Base-by-base conservation (phyloP, 2,797 vertebrate species). In the Silurus aristotelis region DNA sequence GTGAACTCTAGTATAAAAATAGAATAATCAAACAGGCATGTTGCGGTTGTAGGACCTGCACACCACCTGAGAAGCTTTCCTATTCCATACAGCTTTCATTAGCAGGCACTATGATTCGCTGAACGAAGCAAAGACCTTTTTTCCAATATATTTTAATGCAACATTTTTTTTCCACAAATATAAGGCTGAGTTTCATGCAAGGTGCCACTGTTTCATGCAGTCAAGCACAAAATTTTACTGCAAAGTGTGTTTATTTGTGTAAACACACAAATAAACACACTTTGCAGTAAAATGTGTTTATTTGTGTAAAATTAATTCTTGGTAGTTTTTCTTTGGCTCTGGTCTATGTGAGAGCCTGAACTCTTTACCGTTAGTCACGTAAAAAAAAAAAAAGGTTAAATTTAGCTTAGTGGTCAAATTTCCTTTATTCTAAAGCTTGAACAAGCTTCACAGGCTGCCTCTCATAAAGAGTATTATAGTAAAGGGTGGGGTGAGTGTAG, bases 401-500 rank as follows among this genome's bases (percentile, higher is more conserved):
- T 60, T 38, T 58, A 60, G 55, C 55, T 61, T 60, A 61, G 19
- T 6, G 19, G 17, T 43, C 20, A 78, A 43, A 20, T 15, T 76
- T 19, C 52, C n/a, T 76, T 77, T 75, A 75, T 60, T 60, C 27
- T 22, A 77, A 78, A 43, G 58, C 19, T 38, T 12, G 19, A 77
- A 60, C 10, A 38, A 60, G 5, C 12, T 61, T n/a, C 12, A 61
- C 56, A 43, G 56, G 12, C 58, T 78, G 19, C 76, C 12, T 78
- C 31, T 27, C 20, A 46, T n/a, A 80, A 64, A 80, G 20, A 10
- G 38, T 38, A 66, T n/a, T 76, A 67, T 85, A 79, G 78, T 78
- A 6, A n/a, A 68, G 78, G 85, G 68, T 84, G 89, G 60, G 73
- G 81, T 87, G 64, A 76, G 58, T 31, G 17, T 85, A 80, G 13